Percentiles rank a stretch among this genome's conserved stretches.
These are phyloP conservation scores for Mythimna lalbum DNA, from an alignment of 2,888 invertebrate genomes.

Conservation along the genomic window DNA sequence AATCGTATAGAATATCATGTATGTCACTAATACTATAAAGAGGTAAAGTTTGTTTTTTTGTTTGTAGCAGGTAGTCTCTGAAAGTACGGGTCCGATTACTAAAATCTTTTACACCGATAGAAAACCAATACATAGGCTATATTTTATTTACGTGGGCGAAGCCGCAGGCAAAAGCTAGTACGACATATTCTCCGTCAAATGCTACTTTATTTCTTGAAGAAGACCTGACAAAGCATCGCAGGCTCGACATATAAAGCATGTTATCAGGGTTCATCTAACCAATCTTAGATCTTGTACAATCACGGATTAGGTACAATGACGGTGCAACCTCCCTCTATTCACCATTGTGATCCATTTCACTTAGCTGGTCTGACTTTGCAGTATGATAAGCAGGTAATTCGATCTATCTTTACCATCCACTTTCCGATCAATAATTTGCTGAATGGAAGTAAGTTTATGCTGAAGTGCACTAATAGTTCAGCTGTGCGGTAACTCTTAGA, in stretches of 20 bases:
- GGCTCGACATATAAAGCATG: constrained; percentile 29
- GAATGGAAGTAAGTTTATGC: constrained; percentile 28
- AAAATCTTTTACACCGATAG: no score
- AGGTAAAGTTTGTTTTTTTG: no score
- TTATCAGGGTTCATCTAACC: constrained; percentile 21
- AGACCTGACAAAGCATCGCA: constrained; percentile 9
- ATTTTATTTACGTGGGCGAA: no score
- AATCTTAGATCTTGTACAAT: constrained; percentile 32
- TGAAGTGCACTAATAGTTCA: constrained; percentile 33
- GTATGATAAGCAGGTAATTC: constrained; percentile 16
- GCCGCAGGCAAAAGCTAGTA: no score
- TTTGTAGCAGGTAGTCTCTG: no score
- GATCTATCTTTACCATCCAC: constrained; percentile 16
- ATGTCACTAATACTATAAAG: no score
- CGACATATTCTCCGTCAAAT: neutral
- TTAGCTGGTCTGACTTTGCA: constrained; percentile 16
- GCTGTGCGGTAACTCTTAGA: constrained; percentile 4
- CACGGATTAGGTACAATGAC: constrained; percentile 23
- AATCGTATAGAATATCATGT: neutral
- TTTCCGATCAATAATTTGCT: constrained; percentile 41
- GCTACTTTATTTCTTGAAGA: constrained; percentile 9
- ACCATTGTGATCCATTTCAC: constrained; percentile 14
- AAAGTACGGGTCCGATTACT: no score
- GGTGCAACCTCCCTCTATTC: constrained; percentile 13
- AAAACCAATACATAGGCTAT: no score